phyloP scores from a whole-genome alignment of 1,140 invertebrate genomes.

The Cyclargus thomasi region DNA sequence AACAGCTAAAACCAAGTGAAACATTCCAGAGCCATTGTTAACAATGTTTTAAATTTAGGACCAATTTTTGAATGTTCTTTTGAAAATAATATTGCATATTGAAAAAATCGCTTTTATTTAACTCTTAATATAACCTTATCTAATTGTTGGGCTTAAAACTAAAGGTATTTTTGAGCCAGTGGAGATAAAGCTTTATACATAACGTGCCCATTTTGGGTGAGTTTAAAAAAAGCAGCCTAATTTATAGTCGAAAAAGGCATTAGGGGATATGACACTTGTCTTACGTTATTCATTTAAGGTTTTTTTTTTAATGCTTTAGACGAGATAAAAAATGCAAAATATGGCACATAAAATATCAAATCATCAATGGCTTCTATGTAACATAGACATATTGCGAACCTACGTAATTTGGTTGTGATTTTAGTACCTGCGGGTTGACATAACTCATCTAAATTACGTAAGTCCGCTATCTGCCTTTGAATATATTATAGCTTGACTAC shows the following conservation, averaged over 20 bases:
- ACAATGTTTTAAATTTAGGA: conserved; percentile 72
- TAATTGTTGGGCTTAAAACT: conserved; percentile 16
- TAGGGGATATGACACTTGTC: too few species aligned
- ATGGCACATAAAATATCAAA: too few species aligned
- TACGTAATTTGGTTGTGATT: too few species aligned
- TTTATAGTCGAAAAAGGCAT: not conserved
- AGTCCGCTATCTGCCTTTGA: not conserved
- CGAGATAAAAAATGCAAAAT: too few species aligned
- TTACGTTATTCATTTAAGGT: too few species aligned
- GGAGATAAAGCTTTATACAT: conserved; percentile 32
- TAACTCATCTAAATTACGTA: too few species aligned
- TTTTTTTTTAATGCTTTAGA: too few species aligned
- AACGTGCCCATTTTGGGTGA: too few species aligned
- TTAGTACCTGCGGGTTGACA: too few species aligned
- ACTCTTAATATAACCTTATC: not conserved
- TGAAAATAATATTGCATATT: conserved; percentile 74
- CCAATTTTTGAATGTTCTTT: conserved; percentile 74
- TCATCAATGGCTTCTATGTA: too few species aligned
- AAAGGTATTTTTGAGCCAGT: conserved; percentile 22
- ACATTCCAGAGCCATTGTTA: conserved; percentile 75
- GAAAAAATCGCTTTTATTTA: conserved; percentile 48
- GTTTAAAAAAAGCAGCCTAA: not conserved
- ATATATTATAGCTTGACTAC: conserved; percentile 44
- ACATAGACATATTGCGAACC: too few species aligned
- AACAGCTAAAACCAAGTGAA: conserved; percentile 51